Evolutionary conservation across 2,888 invertebrate genomes (phyloP), one percentile per base, ranked within the genome.

Genomic region (Tipula confusa): DNA sequence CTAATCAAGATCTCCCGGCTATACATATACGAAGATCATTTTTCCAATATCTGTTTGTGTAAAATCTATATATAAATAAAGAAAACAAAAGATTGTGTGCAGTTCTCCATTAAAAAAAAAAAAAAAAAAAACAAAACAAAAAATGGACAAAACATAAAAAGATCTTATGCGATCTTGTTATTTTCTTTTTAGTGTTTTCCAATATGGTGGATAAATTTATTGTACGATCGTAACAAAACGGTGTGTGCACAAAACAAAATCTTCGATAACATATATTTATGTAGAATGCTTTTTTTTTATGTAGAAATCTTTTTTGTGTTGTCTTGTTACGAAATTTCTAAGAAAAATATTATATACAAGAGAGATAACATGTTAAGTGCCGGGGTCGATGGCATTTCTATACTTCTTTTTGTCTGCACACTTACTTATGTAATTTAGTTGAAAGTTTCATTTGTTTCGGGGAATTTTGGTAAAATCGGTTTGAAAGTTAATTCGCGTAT

Each of bases 291-390:
- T 64, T 64, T 64, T 64, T 24, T 64, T 64, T 64, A 64, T 64
- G 64, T 64, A 64, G 64, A 64, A 64, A 64, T 64, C 64, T 64
- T 64, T n/a, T 64, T 64, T 64, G 64, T 64, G 24, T 64, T 64
- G 64, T 64, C 64, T 64, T 64, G 64, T 64, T 64, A 64, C 64
- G 64, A 64, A 64, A 64, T 64, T 64, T 64, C 64, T 64, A 9
- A 64, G 64, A 64, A 64, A 64, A n/a, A n/a, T n/a, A n/a, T n/a
- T 48, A 48, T 18, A 48, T 64, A 64, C 64, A 64, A 64, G 64
- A 24, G 64, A 64, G 64, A 64, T 64, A 64, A 64, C 64, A 64
- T 24, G 64, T 64, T 64, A 64, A 64, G 64, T 64, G 64, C 24
- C 24, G 64, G 64, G 64, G 64, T 64, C 64, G 64, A 64, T 24